Evolutionary conservation across 2,113 vertebrate species (phyloP).

Genomic region (Entelurus aequoreus): DNA sequence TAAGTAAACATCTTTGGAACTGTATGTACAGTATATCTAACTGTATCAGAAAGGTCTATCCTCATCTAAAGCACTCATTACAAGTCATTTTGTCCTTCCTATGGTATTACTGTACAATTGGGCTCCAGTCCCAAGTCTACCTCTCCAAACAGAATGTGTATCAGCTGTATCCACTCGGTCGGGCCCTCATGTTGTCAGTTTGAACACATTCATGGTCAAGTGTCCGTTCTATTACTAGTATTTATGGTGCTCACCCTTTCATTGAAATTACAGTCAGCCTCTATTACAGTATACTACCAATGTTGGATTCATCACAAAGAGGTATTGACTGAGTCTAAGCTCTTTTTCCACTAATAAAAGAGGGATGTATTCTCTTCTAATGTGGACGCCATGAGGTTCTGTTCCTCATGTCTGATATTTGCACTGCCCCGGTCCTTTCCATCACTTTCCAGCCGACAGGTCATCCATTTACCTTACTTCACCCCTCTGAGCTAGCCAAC

Average conservation of each 20-base stretch:
- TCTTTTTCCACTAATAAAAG: constrained; percentile 8
- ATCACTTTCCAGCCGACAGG: constrained; percentile 18
- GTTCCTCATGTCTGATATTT: constrained; percentile 28
- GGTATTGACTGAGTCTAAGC: neutral
- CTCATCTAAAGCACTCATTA: neutral
- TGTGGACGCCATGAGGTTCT: constrained; percentile 11
- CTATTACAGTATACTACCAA: constrained; percentile 9
- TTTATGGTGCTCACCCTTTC: neutral
- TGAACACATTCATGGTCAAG: neutral
- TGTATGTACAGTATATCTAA: no score
- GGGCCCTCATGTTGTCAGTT: neutral
- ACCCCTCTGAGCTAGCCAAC: constrained; percentile 1
- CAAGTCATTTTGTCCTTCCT: neutral
- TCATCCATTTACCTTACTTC: constrained; percentile 1
- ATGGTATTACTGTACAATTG: neutral
- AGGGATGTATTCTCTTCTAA: neutral
- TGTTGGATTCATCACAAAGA: constrained; percentile 9
- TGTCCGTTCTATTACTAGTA: constrained; percentile 8
- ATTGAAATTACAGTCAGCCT: constrained; percentile 1
- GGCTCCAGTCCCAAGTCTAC: neutral
- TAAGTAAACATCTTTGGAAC: no score
- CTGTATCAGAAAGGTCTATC: neutral
- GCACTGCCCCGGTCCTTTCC: constrained; percentile 12
- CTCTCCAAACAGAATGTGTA: constrained; percentile 1
- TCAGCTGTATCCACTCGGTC: neutral